Conservation (phyloP, 2,888 invertebrate species). For the Acanthopleura granulata region DNA sequence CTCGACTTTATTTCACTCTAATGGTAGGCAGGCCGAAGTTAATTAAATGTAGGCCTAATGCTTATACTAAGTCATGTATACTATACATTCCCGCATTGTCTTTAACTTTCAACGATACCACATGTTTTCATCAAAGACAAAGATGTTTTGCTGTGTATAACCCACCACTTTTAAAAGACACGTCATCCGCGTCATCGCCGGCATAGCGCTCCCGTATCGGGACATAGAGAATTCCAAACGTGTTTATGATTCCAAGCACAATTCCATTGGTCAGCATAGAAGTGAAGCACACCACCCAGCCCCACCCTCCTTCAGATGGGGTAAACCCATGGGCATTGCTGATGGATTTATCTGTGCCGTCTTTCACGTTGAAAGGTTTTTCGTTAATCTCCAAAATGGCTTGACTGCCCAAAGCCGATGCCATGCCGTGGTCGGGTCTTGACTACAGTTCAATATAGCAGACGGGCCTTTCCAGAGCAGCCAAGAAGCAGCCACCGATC, state of each 20-base stretch:
- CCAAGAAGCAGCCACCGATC: too few relatives aligned
- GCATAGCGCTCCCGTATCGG: conserved; percentile 76
- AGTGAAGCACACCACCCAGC: conserved; percentile 85
- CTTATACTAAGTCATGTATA: too few relatives aligned
- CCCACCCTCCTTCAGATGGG: conserved; percentile 80
- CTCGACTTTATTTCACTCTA: too few relatives aligned
- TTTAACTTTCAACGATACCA: too few relatives aligned
- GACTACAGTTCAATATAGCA: too few relatives aligned
- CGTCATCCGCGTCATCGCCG: conserved; percentile 75
- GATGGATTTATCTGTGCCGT: neutral
- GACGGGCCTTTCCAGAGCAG: too few relatives aligned
- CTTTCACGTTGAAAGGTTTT: neutral
- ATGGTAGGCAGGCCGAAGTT: too few relatives aligned
- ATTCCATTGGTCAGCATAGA: conserved; percentile 92
- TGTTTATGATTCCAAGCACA: conserved; percentile 91
- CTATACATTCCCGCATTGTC: too few relatives aligned
- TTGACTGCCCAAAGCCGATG: neutral
- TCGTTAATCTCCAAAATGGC: neutral
- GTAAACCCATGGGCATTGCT: conserved; percentile 29
- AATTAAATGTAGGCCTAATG: too few relatives aligned
- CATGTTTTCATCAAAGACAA: too few relatives aligned
- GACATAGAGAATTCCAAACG: conserved; percentile 83
- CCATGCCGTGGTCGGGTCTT: neutral
- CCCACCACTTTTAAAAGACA: conserved; percentile 85
- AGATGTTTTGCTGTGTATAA: too few relatives aligned